Conservation (phyloP, 2,888 invertebrate species). For the Diarsia brunnea region DNA sequence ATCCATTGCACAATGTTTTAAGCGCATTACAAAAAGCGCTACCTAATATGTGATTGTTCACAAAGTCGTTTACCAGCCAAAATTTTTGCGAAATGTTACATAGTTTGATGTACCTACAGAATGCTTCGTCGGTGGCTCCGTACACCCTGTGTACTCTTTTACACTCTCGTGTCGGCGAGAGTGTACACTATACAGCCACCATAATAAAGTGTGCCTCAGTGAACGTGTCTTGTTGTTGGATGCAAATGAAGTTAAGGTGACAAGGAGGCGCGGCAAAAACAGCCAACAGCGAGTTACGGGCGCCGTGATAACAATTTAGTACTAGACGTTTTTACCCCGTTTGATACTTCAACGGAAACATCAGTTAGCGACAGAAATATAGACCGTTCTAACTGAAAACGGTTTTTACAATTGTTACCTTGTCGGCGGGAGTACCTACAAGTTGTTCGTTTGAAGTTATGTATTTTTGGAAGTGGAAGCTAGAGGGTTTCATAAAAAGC, state of each 20-base stretch:
- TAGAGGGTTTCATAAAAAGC: not conserved
- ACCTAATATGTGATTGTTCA: not conserved
- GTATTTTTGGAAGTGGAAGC: not conserved
- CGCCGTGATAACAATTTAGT: slow-evolving; percentile 47
- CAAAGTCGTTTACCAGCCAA: not conserved
- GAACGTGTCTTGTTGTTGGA: slow-evolving; percentile 11
- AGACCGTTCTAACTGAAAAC: not conserved
- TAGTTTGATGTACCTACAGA: no score
- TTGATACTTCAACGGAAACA: slow-evolving; percentile 29
- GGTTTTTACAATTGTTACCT: slow-evolving; percentile 28
- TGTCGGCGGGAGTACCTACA: not conserved
- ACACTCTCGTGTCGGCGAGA: not conserved
- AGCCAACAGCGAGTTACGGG: slow-evolving; percentile 43
- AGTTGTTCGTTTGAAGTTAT: not conserved
- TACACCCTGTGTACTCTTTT: not conserved
- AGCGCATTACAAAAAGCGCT: not conserved
- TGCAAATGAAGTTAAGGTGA: slow-evolving; percentile 53
- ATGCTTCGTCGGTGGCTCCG: not conserved
- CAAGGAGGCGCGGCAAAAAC: slow-evolving; percentile 52
- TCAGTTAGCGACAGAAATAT: slow-evolving; percentile 27
- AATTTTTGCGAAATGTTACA: not conserved
- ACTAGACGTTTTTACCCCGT: slow-evolving; percentile 43
- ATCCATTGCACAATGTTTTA: not conserved
- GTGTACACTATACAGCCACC: not conserved
- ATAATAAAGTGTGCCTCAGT: slow-evolving; percentile 40